phyloP scores from a whole-genome alignment of 2,113 vertebrate species.

The Myotis brandtii region DNA sequence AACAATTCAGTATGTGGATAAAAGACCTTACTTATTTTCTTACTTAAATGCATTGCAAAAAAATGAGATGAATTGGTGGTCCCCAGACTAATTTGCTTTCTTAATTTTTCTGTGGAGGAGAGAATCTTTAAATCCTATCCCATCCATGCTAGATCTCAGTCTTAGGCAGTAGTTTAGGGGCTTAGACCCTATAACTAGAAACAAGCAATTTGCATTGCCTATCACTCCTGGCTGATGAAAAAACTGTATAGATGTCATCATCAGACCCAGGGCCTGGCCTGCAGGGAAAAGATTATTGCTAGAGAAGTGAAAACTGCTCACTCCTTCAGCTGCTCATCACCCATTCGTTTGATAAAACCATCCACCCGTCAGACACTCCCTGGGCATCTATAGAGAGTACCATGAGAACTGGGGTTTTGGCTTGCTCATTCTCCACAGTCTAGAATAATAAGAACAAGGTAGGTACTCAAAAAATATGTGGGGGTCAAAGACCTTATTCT shows the following conservation, averaged over 20 bases:
- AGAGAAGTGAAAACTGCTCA: neutral
- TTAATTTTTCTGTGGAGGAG: neutral
- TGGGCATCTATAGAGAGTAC: neutral
- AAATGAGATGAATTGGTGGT: neutral
- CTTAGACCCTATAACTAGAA: neutral
- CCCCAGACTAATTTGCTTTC: neutral
- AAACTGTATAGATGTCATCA: neutral
- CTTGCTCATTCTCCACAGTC: neutral
- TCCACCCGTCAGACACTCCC: neutral
- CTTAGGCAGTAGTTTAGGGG: neutral
- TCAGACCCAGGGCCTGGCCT: neutral
- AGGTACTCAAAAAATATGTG: neutral
- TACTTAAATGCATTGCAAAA: neutral
- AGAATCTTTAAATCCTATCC: neutral
- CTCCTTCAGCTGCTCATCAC: neutral
- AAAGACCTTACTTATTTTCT: neutral
- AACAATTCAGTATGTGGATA: neutral
- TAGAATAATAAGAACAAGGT: neutral
- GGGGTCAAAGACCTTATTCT: neutral
- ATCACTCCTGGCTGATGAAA: neutral
- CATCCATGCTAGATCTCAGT: conserved; percentile 5
- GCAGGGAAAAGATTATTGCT: neutral
- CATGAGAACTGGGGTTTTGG: neutral
- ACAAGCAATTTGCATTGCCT: neutral
- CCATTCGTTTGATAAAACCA: neutral